Conservation (phyloP, 92 coral and sea anemone species). For the Plumapathes pennacea region DNA sequence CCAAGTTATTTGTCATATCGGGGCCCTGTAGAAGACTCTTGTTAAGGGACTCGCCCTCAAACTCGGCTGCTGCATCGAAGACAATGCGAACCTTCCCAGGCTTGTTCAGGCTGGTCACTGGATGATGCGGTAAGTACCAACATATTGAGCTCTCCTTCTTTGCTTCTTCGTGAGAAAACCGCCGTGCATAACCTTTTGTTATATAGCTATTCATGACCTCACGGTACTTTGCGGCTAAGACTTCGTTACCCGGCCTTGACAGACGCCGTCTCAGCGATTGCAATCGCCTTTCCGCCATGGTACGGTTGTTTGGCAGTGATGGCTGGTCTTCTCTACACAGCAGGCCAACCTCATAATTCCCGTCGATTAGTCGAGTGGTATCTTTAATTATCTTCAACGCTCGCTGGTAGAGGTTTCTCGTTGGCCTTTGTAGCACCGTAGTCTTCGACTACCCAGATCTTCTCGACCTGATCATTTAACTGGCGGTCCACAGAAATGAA, state of each 20-base stretch:
- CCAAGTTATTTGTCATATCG: conserved; percentile 50
- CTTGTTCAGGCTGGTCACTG: conserved; percentile 41
- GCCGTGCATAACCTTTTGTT: conserved; percentile 38
- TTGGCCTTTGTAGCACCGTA: conserved; percentile 20
- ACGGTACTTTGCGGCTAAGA: conserved; percentile 25
- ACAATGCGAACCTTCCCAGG: conserved; percentile 48
- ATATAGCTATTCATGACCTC: conserved; percentile 33
- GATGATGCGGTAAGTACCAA: conserved; percentile 54
- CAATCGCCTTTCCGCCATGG: conserved; percentile 26
- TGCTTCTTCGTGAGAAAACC: conserved; percentile 29
- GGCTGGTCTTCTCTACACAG: conserved; percentile 19
- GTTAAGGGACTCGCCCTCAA: conserved; percentile 34
- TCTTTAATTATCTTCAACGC: conserved; percentile 28
- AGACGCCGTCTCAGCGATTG: conserved; percentile 16
- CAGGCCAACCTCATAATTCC: conserved; percentile 37
- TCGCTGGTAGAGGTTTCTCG: conserved; percentile 10
- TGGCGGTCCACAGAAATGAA: conserved; percentile 4
- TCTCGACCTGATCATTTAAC: conserved; percentile 33
- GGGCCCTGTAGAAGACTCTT: conserved; percentile 40
- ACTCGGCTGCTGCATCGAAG: conserved; percentile 49
- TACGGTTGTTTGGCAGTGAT: conserved; percentile 22
- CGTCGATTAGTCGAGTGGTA: conserved; percentile 8
- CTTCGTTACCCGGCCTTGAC: conserved; percentile 16
- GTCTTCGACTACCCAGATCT: conserved; percentile 44
- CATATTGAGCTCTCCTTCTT: conserved; percentile 7